Evolutionary conservation across 2,888 invertebrate species (phyloP).

Genomic region (Luperina nickerlii): DNA sequence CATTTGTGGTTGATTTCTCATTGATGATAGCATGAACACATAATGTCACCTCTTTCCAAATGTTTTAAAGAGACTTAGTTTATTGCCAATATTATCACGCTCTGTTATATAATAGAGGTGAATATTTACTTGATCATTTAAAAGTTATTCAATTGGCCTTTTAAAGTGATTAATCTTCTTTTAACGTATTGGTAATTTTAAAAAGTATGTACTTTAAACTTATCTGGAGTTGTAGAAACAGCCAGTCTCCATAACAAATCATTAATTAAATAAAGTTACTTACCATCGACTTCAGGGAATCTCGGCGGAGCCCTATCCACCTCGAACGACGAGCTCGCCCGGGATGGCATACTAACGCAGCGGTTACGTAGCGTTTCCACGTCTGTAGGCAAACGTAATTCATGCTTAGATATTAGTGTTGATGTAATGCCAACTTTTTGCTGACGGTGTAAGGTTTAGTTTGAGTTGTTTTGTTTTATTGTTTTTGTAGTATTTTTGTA

Average conservation of each 20-base stretch:
- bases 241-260: not conserved
- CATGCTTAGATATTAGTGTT: conserved; percentile 29
- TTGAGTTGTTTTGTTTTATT: conserved; percentile 14
- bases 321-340: conserved; percentile 93
- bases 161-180: not conserved
- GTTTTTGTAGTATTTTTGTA: too few relatives aligned
- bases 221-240: not conserved
- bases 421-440: conserved; percentile 23
- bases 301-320: conserved; percentile 89
- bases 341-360: conserved; percentile 95
- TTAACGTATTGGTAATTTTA: not conserved
- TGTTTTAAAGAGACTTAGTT: not conserved
- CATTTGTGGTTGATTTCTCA: not conserved
- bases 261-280: conserved; percentile 1
- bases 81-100: not conserved
- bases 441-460: conserved; percentile 34
- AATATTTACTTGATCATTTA: not conserved
- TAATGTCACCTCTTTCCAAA: too few relatives aligned
- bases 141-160: not conserved
- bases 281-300: conserved; percentile 72
- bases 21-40: not conserved
- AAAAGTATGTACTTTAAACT: not conserved
- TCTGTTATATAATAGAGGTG: not conserved
- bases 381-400: conserved; percentile 77
- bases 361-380: conserved; percentile 91